Percentiles rank a stretch among this genome's conserved stretches.
These are phyloP conservation scores for Erebia palarica DNA, from an alignment of 2,888 invertebrate species.

Conservation along the genomic window DNA sequence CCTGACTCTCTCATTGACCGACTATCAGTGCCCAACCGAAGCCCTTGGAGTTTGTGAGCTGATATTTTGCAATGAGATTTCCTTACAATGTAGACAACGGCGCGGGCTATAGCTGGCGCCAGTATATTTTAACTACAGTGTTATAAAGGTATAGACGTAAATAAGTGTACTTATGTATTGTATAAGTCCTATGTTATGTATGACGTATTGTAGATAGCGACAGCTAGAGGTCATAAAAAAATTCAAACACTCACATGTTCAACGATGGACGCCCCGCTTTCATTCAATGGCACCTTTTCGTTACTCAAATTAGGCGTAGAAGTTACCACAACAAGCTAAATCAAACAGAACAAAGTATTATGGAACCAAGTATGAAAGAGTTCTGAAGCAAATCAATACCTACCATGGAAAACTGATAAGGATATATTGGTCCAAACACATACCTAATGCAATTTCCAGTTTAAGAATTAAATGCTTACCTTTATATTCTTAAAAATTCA, in stretches of 20 bases:
- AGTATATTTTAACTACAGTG: no score
- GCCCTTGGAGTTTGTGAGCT: background rate
- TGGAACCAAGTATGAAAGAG: background rate
- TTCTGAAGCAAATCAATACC: background rate
- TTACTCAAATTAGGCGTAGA: conserved; percentile 49
- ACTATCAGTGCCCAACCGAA: no score
- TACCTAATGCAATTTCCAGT: conserved; percentile 34
- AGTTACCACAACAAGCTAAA: conserved; percentile 36
- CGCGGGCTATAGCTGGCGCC: no score
- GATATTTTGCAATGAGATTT: background rate
- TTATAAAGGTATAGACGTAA: no score
- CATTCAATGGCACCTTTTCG: conserved; percentile 2
- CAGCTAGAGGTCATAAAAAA: background rate
- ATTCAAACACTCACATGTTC: conserved; percentile 49
- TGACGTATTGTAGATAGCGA: no score
- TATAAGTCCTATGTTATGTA: no score
- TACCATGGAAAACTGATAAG: background rate
- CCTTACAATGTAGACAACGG: no score
- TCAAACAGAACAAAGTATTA: conserved; percentile 6
- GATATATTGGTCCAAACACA: conserved; percentile 58
- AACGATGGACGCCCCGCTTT: conserved; percentile 49
- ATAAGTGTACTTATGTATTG: no score
- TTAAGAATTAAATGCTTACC: conserved; percentile 21
- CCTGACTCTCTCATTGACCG: no score
- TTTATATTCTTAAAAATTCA: background rate